Base-by-base conservation (phyloP, 2,888 invertebrate genomes). In the Tortricodes alternella region DNA sequence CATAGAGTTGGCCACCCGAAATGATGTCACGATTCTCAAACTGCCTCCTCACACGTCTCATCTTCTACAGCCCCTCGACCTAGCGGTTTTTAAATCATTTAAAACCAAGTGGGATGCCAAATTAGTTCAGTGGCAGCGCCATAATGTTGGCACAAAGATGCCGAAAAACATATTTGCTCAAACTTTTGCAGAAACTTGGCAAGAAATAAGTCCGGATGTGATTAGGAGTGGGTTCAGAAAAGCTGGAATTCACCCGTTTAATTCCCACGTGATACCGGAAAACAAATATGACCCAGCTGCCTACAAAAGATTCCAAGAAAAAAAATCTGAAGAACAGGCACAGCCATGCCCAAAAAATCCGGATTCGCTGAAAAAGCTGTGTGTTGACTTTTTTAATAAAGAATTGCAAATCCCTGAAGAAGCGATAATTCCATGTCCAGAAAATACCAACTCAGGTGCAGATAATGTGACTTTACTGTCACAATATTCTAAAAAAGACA, bases 31-130 rank as follows among this genome's bases (percentile, higher is more conserved):
- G 5, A 69, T 74, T 24, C 41, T 75, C 2, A 77, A 73, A 50
- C 56, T 76, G 16, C 73, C 74, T 27, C 67, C 74, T 16, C 73
- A 77, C 48, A 65, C 68, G 5, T 67, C 63, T 4, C 69, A 74
- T 39, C 38, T 68, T 5, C 50, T 74, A 6, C 72, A 74, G 55
- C 74, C 71, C 3, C 46, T 75, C 2, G 70, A 73, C 52, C 24
- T 72, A 6, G 53, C 68, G 11, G 70, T 70, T 5, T 71, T 71
- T 51, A 70, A 67, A 56, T 64, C 65, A 2, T 61, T 70, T 4
- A 68, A 64, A 57, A 66, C 3, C 53, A 53, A n/a, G n/a, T n/a
- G n/a, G n/a, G n/a, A n/a, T n/a, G n/a, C n/a, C n/a, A n/a, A n/a
- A n/a, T n/a, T n/a, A n/a, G n/a, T n/a, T n/a, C n/a, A n/a, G n/a